Percentiles rank a stretch among this genome's conserved stretches.
These are phyloP conservation scores for Austrolebias charrua DNA, from an alignment of 2,797 vertebrate genomes.

Conservation along the genomic window DNA sequence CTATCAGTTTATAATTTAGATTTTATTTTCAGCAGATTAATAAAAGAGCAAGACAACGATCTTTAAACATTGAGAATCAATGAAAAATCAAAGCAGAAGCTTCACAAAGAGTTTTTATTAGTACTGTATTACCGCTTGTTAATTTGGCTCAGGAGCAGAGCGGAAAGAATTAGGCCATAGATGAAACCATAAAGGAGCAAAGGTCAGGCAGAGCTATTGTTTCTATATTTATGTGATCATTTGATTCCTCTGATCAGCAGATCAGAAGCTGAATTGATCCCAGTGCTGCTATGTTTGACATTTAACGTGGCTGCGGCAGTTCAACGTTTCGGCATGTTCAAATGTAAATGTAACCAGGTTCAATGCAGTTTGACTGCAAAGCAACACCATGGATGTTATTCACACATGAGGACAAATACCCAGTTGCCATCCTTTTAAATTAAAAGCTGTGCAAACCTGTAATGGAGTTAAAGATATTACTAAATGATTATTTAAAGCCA, in stretches of 20 bases:
- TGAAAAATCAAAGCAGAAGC: background rate
- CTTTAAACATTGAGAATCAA: background rate
- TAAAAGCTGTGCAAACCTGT: background rate
- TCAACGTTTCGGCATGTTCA: too few species aligned
- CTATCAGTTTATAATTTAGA: too few species aligned
- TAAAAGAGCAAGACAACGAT: background rate
- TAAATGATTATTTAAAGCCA: background rate
- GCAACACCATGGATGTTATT: background rate
- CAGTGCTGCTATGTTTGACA: too few species aligned
- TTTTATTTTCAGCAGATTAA: too few species aligned
- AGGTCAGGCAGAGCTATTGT: background rate
- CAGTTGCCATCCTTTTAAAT: background rate
- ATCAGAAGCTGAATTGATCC: background rate
- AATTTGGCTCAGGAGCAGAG: background rate
- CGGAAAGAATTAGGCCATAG: background rate
- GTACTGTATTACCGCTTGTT: background rate
- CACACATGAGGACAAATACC: background rate
- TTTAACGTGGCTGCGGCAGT: too few species aligned
- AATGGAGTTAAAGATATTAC: background rate
- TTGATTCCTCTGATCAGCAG: background rate
- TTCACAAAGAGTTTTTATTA: background rate
- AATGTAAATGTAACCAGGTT: background rate
- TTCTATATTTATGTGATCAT: background rate
- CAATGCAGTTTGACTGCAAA: background rate
- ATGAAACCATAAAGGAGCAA: background rate